These are phyloP conservation scores for Brachypteracias leptosomus DNA, from an alignment of 2,113 vertebrate species.

Conservation along the genomic window DNA sequence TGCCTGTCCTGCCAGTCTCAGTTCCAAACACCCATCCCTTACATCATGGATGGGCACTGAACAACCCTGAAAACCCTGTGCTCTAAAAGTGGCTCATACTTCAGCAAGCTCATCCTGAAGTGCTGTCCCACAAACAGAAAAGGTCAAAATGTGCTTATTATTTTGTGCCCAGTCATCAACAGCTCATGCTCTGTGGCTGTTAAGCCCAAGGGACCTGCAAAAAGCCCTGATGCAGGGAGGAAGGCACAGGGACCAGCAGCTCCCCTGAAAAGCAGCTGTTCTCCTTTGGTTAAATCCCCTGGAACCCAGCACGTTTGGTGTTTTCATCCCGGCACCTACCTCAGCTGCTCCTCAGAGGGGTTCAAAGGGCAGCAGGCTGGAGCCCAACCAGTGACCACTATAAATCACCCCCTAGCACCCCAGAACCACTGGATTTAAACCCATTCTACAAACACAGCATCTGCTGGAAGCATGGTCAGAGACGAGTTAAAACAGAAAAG, in stretches of 20 bases:
- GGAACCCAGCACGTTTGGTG: not conserved
- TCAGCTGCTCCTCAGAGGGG: not conserved
- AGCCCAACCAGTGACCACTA: accelerated
- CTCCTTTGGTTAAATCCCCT: not conserved
- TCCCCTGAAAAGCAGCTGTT: not conserved
- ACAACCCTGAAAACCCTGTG: not conserved
- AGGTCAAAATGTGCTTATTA: not conserved
- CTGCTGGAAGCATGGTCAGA: not conserved
- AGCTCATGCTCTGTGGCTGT: not conserved
- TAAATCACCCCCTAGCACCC: not conserved
- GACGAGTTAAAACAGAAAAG: not conserved
- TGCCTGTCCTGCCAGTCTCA: not conserved
- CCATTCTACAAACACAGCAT: not conserved
- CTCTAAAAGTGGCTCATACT: not conserved
- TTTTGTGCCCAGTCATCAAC: not conserved
- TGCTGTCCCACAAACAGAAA: not conserved
- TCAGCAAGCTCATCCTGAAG: not conserved
- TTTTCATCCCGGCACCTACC: not conserved
- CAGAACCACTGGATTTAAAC: not conserved
- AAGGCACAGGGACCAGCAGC: not conserved
- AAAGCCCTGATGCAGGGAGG: not conserved
- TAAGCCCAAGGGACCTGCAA: not conserved
- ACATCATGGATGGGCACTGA: accelerated
- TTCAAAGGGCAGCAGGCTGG: not conserved
- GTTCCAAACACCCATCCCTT: not conserved